A percentile compares a stretch with the other conserved stretches of the same genome.
Evolutionary conservation across 2,113 vertebrate species (phyloP).

Genomic region (Hucho hucho): DNA sequence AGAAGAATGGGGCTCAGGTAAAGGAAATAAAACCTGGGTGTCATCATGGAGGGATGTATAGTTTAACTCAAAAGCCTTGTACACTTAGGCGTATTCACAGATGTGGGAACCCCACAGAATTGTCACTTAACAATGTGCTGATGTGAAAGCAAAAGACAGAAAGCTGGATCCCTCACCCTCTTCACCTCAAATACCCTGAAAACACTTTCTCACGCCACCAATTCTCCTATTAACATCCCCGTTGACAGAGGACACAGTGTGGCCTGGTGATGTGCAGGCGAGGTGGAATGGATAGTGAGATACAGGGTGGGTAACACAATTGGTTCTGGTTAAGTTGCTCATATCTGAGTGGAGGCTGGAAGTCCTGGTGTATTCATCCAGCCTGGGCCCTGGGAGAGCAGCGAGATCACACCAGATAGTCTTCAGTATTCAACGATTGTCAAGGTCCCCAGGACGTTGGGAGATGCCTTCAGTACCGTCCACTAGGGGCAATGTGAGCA

Average conservation of each 20-base stretch:
- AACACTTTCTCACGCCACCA: neutral
- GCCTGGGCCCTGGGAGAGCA: conserved; percentile 22
- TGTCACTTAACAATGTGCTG: neutral
- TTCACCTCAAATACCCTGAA: neutral
- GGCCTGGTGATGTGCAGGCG: neutral
- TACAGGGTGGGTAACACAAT: conserved; percentile 6
- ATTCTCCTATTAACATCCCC: neutral
- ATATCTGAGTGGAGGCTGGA: conserved; percentile 59
- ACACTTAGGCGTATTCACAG: neutral
- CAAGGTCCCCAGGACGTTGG: too few species aligned
- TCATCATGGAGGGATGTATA: neutral
- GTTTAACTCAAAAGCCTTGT: neutral
- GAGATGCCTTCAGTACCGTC: too few species aligned
- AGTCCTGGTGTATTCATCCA: conserved; percentile 55
- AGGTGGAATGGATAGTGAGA: neutral
- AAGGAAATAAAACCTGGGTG: neutral
- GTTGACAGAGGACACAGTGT: neutral
- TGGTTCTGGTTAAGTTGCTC: conserved; percentile 54
- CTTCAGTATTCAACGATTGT: too few species aligned
- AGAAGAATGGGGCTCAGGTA: conserved; percentile 21
- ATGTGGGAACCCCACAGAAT: neutral
- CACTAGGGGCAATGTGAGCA: too few species aligned
- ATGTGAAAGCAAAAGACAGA: neutral
- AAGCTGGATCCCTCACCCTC: neutral
- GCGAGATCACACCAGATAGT: too few species aligned